Evolutionary conservation across 2,888 invertebrate genomes (phyloP).

Genomic region (Terebella lapidaria): DNA sequence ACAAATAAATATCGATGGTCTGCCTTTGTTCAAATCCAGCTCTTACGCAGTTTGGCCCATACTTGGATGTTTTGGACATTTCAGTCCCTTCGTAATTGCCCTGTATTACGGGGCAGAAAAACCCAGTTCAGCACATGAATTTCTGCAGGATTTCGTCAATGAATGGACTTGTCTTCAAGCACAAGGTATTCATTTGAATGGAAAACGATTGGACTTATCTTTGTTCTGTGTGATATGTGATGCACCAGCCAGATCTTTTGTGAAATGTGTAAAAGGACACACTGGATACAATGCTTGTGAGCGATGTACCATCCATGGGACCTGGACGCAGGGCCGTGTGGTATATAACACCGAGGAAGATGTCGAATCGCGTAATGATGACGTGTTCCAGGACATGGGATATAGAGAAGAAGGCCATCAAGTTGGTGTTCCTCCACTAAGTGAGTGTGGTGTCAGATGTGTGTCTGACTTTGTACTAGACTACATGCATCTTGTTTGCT

Average conservation of each 20-base stretch:
- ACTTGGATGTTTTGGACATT: background rate
- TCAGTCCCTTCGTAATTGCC: background rate
- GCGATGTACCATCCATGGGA: slow-evolving; percentile 1
- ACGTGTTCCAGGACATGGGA: slow-evolving; percentile 15
- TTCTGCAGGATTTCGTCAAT: slow-evolving; percentile 4
- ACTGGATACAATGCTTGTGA: slow-evolving; percentile 6
- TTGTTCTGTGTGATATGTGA: slow-evolving; percentile 6
- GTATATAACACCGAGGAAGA: background rate
- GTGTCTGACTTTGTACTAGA: slow-evolving; percentile 22
- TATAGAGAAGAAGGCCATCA: slow-evolving; percentile 20
- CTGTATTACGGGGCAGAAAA: slow-evolving; percentile 2
- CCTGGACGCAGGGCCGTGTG: background rate
- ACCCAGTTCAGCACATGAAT: slow-evolving; percentile 2
- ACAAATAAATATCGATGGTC: slow-evolving; percentile 11
- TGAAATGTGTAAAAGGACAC: slow-evolving; percentile 6
- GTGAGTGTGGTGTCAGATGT: slow-evolving; percentile 20
- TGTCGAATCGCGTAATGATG: background rate
- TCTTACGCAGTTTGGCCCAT: slow-evolving; percentile 8
- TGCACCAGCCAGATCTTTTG: slow-evolving; percentile 3
- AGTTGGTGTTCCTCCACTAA: slow-evolving; percentile 22
- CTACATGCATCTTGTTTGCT: too few species aligned
- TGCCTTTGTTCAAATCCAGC: slow-evolving; percentile 15
- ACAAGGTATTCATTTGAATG: background rate
- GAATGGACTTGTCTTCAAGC: background rate
- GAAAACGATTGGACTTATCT: background rate